Evolutionary conservation across 2,113 vertebrate genomes (phyloP), one percentile per base, ranked within the genome.

Genomic region (Hydrochoerus hydrochaeris): DNA sequence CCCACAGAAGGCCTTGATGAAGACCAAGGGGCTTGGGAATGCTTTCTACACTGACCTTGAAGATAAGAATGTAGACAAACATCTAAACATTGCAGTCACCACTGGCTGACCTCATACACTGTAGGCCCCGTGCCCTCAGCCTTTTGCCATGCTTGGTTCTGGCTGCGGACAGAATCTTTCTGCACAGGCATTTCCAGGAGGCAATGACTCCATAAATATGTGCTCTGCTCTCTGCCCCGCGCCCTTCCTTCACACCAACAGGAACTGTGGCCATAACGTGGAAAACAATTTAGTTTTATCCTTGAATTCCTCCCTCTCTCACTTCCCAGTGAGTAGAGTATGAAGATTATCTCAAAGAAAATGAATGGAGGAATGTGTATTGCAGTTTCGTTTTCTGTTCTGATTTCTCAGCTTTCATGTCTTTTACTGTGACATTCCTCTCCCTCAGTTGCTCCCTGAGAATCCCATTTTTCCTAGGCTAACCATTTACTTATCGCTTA

Each of bases 331-430:
- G 57, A 54, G 22, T 19, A 28, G 10, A 54, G 11, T 30, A 12
- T 77, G 44, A 80, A 38, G 7, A 71, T 26, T 38, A 0, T 44
- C 54, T 67, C 58, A 81, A 91, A 78, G 85, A 63, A 58, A 62
- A 92, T 26, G 30, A 95, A 28, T 86, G 30, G 67, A 94, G 20
- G 94, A 54, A 87, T 1, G 5, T 94, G n/a, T 20, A 65, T 10
- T 30, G 52, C 4, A 44, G 17, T 20, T 38, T 57, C 52, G 22
- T 46, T 82, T 63, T 58, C 69, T 93, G 63, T 90, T 92, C 19
- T 84, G 54, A 92, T 97, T 87, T 96, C 52, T 92, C 49, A 90
- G 13, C 24, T 57, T 81, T 49, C 28, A 30, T 44, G 35, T 89
- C 44, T 81, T 92, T 24, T 1, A 32, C 46, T 65, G 69, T 0